A percentile compares a stretch with the other conserved stretches of the same genome.
Conservation (phyloP, 2,113 vertebrate genomes). For the Atherinomorus stipes region DNA sequence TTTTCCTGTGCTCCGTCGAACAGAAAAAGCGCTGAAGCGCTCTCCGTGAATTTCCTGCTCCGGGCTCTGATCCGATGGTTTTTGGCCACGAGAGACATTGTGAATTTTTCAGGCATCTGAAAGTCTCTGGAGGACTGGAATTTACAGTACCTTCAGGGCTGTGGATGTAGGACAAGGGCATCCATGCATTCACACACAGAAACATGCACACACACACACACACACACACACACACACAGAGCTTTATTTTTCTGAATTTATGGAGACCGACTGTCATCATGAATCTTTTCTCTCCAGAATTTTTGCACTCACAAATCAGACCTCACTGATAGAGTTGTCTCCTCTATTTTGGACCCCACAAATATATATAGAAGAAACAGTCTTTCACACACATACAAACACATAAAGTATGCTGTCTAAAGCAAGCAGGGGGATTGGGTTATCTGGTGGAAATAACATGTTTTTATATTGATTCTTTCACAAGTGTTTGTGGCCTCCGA, state of each 20-base stretch:
- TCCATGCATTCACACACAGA: not conserved
- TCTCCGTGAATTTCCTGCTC: constrained; percentile 70
- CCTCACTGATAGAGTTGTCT: not conserved
- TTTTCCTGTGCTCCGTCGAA: constrained; percentile 53
- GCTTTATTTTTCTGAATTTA: not conserved
- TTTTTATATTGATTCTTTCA: constrained; percentile 51
- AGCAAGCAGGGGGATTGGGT: constrained; percentile 29
- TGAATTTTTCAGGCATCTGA: constrained; percentile 71
- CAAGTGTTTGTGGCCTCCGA: constrained; percentile 21
- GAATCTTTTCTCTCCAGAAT: not conserved
- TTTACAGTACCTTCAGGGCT: constrained; percentile 52
- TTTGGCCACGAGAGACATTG: constrained; percentile 52
- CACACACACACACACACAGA: not conserved
- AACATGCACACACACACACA: not conserved
- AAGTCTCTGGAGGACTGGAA: constrained; percentile 64
- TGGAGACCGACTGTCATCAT: not conserved
- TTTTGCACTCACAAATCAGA: not conserved
- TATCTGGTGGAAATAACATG: constrained; percentile 35
- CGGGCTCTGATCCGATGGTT: constrained; percentile 49
- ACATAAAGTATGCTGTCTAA: not conserved
- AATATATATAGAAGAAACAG: not conserved
- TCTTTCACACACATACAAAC: not conserved
- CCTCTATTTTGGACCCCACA: not conserved
- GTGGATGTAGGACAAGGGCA: constrained; percentile 67
- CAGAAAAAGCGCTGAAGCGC: constrained; percentile 50